These are phyloP conservation scores for Tenthredo livida DNA, from an alignment of 2,888 invertebrate genomes.

Conservation along the genomic window DNA sequence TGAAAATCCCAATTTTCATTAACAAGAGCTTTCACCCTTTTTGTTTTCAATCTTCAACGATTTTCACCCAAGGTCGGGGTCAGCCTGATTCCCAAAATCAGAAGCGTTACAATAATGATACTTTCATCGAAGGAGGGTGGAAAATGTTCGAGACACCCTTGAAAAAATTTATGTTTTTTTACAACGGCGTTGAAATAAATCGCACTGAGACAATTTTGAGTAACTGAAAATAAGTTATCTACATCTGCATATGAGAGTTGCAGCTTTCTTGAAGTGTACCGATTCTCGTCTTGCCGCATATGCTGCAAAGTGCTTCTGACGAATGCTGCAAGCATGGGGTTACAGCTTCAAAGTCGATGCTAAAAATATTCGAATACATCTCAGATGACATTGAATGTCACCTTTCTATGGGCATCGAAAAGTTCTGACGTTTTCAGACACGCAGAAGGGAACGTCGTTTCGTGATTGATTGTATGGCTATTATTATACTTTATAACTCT, in stretches of 20 bases:
- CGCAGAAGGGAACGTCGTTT: slow-evolving; percentile 1
- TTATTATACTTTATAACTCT: slow-evolving; percentile 7
- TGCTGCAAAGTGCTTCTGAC: slow-evolving; percentile 19
- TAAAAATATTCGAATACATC: slow-evolving; percentile 38
- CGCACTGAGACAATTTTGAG: not conserved
- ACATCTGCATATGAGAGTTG: slow-evolving; percentile 51
- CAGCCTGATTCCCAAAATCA: not conserved
- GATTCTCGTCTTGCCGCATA: not conserved
- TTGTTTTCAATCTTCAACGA: not conserved
- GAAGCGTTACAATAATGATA: not conserved
- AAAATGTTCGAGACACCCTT: not conserved
- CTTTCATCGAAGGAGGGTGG: not conserved
- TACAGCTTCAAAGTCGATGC: slow-evolving; percentile 10
- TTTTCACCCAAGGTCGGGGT: not conserved
- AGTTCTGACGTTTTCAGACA: slow-evolving; percentile 22
- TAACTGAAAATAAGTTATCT: slow-evolving; percentile 76
- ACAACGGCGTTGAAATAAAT: slow-evolving; percentile 41
- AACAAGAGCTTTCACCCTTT: not conserved
- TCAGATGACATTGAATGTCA: slow-evolving; percentile 48
- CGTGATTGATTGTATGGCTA: slow-evolving; percentile 1
- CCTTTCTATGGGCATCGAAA: slow-evolving; percentile 18
- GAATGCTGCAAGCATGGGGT: not conserved
- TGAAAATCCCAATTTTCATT: not conserved
- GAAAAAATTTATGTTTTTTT: not conserved
- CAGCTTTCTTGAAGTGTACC: not conserved